Evolutionary conservation across 2,797 vertebrate genomes (phyloP).

Genomic region (Myiotriccus ornatus): DNA sequence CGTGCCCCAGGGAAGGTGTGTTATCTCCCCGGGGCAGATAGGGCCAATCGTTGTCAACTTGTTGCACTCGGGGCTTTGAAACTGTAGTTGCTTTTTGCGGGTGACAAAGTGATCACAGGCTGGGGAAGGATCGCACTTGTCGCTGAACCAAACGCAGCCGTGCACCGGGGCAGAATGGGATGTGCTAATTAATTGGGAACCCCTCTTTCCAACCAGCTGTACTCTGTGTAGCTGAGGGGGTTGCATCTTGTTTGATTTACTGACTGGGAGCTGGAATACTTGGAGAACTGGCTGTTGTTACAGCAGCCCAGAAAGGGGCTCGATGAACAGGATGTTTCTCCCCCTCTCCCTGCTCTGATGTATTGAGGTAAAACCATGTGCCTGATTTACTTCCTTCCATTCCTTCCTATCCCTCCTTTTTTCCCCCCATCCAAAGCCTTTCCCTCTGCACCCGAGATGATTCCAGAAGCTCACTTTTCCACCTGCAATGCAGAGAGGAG

Average conservation of each 20-base stretch:
- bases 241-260: not conserved
- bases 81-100: not conserved
- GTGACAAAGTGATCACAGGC: not conserved
- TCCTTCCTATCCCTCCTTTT: not conserved
- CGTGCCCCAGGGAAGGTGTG: conserved; percentile 21
- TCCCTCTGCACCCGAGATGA: not conserved
- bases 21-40: conserved; percentile 54
- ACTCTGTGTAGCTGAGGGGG: not conserved
- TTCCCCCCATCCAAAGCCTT: not conserved
- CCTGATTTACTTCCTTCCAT: not conserved
- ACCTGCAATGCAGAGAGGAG: not conserved
- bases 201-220: not conserved
- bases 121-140: not conserved
- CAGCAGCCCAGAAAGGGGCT: not conserved
- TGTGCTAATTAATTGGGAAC: not conserved
- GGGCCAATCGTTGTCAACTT: not conserved
- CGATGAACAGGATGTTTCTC: not conserved
- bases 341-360: not conserved
- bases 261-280: not conserved
- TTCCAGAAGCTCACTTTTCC: not conserved
- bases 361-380: not conserved
- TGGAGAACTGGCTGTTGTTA: not conserved
- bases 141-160: not conserved
- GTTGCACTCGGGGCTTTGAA: conserved; percentile 2
- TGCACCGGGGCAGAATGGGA: not conserved